phyloP scores from a whole-genome alignment of 2,797 vertebrate species.

The Rhinoraja longicauda region DNA sequence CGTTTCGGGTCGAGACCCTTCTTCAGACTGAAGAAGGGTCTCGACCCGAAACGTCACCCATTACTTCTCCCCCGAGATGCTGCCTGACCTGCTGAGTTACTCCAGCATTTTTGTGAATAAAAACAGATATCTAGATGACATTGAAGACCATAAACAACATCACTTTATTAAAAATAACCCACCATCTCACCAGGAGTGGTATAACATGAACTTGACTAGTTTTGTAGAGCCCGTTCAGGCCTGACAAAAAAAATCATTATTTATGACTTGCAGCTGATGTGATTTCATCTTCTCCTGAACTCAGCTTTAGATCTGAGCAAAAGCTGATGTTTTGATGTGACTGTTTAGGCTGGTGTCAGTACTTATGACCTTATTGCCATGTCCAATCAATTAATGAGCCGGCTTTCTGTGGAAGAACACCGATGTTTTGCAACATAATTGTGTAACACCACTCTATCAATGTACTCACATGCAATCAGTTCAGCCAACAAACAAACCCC shows the following conservation, averaged over 20 bases:
- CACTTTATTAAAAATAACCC: background rate
- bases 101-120: too few relatives aligned
- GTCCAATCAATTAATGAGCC: background rate
- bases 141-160: background rate
- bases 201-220: background rate
- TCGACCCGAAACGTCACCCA: too few relatives aligned
- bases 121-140: too few relatives aligned
- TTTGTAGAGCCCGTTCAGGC: background rate
- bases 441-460: background rate
- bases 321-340: too few relatives aligned
- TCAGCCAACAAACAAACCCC: background rate
- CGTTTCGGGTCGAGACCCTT: too few relatives aligned
- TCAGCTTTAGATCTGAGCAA: background rate
- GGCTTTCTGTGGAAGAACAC: background rate
- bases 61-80: too few relatives aligned
- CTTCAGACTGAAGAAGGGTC: too few relatives aligned
- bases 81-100: too few relatives aligned
- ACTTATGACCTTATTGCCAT: background rate
- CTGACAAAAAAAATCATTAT: background rate
- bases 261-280: background rate
- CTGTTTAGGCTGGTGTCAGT: background rate
- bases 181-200: background rate
- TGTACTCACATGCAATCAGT: background rate
- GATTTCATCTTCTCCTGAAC: background rate
- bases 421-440: background rate